These are phyloP conservation scores for Misgurnus anguillicaudatus DNA, from an alignment of 2,113 vertebrate species.

Conservation along the genomic window DNA sequence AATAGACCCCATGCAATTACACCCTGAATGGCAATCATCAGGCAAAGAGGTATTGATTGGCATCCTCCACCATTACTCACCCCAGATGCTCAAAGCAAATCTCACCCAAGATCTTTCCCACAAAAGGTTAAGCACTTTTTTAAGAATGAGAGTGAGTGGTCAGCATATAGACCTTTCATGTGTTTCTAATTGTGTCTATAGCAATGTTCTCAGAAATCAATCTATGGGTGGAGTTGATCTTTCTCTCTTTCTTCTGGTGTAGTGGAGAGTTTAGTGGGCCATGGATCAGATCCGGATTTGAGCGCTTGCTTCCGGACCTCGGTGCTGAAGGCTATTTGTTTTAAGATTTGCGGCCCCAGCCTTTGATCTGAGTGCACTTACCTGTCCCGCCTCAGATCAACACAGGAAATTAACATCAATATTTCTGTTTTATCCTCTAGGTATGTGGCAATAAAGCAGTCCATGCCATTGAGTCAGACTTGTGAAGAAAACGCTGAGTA, in stretches of 20 bases:
- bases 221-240: neutral
- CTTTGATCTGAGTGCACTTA: constrained; percentile 58
- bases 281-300: constrained; percentile 25
- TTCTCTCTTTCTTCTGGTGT: constrained; percentile 27
- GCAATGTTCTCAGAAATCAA: constrained; percentile 4
- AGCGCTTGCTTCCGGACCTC: constrained; percentile 1
- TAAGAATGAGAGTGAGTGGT: constrained; percentile 20
- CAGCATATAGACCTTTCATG: constrained; percentile 25
- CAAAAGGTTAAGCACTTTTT: constrained; percentile 54
- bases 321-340: neutral
- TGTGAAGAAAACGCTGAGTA: neutral
- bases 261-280: neutral
- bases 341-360: constrained; percentile 8
- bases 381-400: constrained; percentile 43
- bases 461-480: neutral
- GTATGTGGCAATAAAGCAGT: constrained; percentile 37
- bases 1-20: constrained; percentile 57
- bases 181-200: constrained; percentile 30
- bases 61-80: constrained; percentile 50
- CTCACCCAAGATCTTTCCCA: constrained; percentile 47
- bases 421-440: constrained; percentile 52
- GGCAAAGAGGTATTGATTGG: constrained; percentile 60
- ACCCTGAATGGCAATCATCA: constrained; percentile 61
- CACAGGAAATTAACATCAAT: constrained; percentile 46
- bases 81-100: constrained; percentile 49